Evolutionary conservation across 2,888 invertebrate genomes (phyloP).

Genomic region (Unio pictorum): DNA sequence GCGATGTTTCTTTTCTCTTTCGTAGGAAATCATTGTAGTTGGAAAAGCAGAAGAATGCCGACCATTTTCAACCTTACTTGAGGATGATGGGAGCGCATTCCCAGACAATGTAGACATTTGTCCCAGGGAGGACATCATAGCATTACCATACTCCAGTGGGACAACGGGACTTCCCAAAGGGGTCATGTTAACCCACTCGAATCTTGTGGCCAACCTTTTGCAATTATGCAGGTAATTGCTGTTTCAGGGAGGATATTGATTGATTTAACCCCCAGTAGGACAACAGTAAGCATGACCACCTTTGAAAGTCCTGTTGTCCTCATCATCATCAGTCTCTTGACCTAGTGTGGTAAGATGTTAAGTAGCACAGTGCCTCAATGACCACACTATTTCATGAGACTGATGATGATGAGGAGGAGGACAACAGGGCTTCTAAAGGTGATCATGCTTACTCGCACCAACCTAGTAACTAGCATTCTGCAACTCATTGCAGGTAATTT

Average conservation of each 20-base stretch:
- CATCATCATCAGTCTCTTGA: too few relatives aligned
- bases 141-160: conserved; percentile 87
- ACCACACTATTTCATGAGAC: too few relatives aligned
- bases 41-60: conserved; percentile 57
- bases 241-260: not conserved
- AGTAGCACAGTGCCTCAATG: too few relatives aligned
- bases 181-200: conserved; percentile 64
- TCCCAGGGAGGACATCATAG: conserved; percentile 76
- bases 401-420: too few relatives aligned
- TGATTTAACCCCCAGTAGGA: too few relatives aligned
- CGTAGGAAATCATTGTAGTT: conserved; percentile 53
- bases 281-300: too few relatives aligned
- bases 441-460: too few relatives aligned
- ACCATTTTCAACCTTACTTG: conserved; percentile 54
- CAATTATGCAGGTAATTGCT: conserved; percentile 48
- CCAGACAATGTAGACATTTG: conserved; percentile 55
- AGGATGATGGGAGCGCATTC: conserved; percentile 62
- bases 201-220: conserved; percentile 55
- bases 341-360: too few relatives aligned
- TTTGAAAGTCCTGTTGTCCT: too few relatives aligned
- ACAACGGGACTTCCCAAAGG: conserved; percentile 81
- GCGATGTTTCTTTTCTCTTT: not conserved
- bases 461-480: too few relatives aligned
- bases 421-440: too few relatives aligned
- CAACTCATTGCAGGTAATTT: not conserved